A percentile compares a stretch with the other conserved stretches of the same genome.
These are phyloP conservation scores for Crotalus adamanteus DNA, from an alignment of 2,797 vertebrate species.

Conservation along the genomic window DNA sequence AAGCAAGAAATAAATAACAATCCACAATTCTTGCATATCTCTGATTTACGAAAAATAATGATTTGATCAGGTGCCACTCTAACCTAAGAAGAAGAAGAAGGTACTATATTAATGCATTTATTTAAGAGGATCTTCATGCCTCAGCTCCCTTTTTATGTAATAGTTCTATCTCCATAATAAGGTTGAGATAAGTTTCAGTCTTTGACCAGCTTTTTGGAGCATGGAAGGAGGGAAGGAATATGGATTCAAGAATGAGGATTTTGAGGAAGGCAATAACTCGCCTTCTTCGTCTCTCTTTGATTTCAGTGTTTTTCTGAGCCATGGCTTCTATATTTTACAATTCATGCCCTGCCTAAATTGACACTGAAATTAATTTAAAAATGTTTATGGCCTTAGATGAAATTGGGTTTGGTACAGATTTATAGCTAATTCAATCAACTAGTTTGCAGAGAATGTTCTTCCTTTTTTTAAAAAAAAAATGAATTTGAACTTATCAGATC, in stretches of 20 bases:
- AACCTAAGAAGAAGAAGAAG: neutral
- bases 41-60: neutral
- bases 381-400: neutral
- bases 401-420: conserved; percentile 1
- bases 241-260: neutral
- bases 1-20: neutral
- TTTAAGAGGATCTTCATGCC: neutral
- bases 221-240: neutral
- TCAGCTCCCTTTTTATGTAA: neutral
- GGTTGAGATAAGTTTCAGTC: conserved; percentile 9
- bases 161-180: conserved; percentile 18
- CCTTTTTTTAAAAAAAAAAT: neutral
- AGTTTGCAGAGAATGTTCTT: neutral
- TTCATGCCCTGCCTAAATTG: neutral
- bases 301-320: neutral
- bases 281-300: neutral
- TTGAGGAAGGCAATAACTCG: neutral
- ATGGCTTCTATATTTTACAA: neutral
- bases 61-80: neutral
- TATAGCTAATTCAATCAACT: neutral
- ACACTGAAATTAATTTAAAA: neutral
- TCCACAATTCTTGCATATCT: neutral
- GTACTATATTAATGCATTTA: conserved; percentile 15
- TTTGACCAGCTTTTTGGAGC: conserved; percentile 2
- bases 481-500: neutral